Conservation (phyloP, 1,140 invertebrate genomes). For the Thaumatotibia leucotreta region DNA sequence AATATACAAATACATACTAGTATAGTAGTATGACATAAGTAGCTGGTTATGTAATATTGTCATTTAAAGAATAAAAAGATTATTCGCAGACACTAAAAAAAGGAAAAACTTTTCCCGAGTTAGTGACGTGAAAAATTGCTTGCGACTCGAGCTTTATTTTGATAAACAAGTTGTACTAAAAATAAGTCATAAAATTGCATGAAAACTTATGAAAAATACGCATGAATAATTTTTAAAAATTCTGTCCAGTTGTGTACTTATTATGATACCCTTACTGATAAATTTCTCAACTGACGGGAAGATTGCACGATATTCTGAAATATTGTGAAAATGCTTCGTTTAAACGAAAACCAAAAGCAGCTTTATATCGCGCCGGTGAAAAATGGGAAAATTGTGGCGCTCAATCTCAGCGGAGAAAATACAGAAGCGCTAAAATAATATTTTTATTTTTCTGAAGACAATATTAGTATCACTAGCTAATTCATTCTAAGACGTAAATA, state of each 20-base stretch:
- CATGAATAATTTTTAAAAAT: too few relatives aligned
- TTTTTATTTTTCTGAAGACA: too few relatives aligned
- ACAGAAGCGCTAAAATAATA: too few relatives aligned
- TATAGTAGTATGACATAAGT: too few relatives aligned
- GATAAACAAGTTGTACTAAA: not conserved
- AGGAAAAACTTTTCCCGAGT: not conserved
- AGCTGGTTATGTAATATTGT: too few relatives aligned
- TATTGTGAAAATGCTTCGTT: not conserved
- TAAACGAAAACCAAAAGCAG: not conserved
- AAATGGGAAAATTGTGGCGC: not conserved
- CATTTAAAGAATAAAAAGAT: too few relatives aligned
- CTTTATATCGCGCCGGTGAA: not conserved
- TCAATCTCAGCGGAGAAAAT: not conserved
- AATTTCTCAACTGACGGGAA: not conserved
- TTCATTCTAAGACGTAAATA: too few relatives aligned
- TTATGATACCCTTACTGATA: not conserved
- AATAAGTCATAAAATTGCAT: too few relatives aligned
- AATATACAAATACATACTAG: too few relatives aligned
- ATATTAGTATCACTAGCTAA: too few relatives aligned
- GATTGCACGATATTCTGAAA: not conserved
- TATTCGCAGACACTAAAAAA: not conserved
- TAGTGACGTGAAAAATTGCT: not conserved
- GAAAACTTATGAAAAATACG: too few relatives aligned
- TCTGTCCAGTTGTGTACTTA: too few relatives aligned
- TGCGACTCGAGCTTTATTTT: not conserved